phyloP scores from a whole-genome alignment of 2,113 vertebrate species.

The human region DNA sequence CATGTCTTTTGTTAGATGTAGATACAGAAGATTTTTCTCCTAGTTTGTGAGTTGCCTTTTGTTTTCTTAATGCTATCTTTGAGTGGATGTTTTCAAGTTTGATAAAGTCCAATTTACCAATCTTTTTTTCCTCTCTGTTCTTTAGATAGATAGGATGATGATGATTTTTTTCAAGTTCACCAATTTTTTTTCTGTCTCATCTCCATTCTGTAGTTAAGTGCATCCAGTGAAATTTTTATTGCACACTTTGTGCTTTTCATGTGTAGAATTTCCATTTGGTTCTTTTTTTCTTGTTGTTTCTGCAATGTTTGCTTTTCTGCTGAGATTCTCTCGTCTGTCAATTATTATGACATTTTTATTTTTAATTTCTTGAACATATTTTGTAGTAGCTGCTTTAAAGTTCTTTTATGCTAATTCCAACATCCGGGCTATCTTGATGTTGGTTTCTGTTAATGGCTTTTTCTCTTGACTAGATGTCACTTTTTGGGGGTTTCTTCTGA shows the following conservation, averaged over 20 bases:
- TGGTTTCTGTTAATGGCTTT: background rate
- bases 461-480: background rate
- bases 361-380: background rate
- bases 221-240: background rate
- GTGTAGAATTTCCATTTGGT: background rate
- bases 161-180: background rate
- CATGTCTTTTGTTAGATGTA: background rate
- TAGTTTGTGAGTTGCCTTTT: background rate
- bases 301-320: background rate
- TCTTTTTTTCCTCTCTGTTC: background rate
- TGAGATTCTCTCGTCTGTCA: background rate
- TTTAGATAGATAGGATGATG: background rate
- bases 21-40: background rate
- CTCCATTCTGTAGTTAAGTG: background rate
- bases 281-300: background rate
- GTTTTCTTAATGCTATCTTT: constrained; percentile 17
- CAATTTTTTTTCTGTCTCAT: background rate
- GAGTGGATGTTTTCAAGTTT: background rate
- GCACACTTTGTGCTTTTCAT: background rate
- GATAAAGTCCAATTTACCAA: background rate
- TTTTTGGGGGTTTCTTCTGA: background rate
- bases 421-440: background rate
- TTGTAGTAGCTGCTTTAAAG: background rate
- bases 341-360: background rate
- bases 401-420: background rate